Evolutionary conservation across 2,113 vertebrate species (phyloP), one percentile per base, ranked within the genome.

Genomic region (Prinia subflava): DNA sequence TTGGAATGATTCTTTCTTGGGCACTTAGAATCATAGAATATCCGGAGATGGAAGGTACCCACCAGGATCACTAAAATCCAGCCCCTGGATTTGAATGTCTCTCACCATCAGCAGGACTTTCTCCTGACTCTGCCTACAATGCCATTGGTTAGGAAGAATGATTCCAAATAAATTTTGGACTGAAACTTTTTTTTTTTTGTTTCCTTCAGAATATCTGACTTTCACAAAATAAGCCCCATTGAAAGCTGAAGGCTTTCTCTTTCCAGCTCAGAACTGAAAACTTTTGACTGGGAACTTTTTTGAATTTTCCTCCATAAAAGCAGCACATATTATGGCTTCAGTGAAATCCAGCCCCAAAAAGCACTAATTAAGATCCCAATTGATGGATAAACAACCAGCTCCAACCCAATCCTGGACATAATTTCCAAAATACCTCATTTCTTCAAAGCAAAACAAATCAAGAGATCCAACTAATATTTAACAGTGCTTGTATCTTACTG

Each of bases 101-200:
- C 9, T 80, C 73, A 49, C 6, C 11, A 12, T 15, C 77, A 55
- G 25, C 0, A 3, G 27, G 3, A 33, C 10, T 14, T 87, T 12
- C 28, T 62, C 23, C 16, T 75, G 19, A n/a, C 63, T 62, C 35
- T 64, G 25, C 7, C 37, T 2, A 11, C n/a, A 21, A 15, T 4
- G 1, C 7, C n/a, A 83, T 5, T 37, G 13, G 10, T 37, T 35
- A 50, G 4, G 6, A 23, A 70, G 53, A 62, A 77, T 13, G 4
- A 28, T 83, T 84, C n/a, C 41, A 76, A 47, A 75, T 41, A 55
- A 28, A 42, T 55, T 78, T 82, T 11, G 8, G 2, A 13, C 30
- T 52, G 13, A 31, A 91, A 47, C 0, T 0, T 7, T 22, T 1
- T 4, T 4, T 44, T 39, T 42, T 67, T 76, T 44, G 0, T 69